These are phyloP conservation scores for Xenotilapia longispinis DNA, from an alignment of 2,113 vertebrate genomes.

Conservation along the genomic window DNA sequence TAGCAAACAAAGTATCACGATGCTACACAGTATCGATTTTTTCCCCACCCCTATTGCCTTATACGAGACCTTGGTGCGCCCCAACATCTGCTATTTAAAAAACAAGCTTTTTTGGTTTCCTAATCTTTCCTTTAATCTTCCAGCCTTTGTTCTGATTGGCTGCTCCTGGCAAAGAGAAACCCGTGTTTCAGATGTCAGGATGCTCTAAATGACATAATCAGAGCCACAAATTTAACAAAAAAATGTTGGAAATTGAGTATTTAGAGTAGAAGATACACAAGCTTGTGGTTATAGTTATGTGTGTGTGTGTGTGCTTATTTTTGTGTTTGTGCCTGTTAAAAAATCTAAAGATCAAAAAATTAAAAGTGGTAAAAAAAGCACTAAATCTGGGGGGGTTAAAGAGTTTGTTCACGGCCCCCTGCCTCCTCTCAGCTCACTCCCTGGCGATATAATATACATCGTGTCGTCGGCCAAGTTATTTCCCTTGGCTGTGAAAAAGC, in stretches of 20 bases:
- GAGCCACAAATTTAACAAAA: accelerated
- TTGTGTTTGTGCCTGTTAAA: not conserved
- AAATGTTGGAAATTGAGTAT: not conserved
- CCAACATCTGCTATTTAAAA: not conserved
- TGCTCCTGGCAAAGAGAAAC: not conserved
- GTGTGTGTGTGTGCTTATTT: not conserved
- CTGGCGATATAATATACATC: not conserved
- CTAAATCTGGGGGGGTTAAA: not conserved
- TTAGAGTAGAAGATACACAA: accelerated
- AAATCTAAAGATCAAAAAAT: not conserved
- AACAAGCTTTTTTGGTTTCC: not conserved
- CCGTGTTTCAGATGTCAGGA: accelerated
- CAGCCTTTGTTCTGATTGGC: not conserved
- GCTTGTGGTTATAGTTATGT: not conserved
- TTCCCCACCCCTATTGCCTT: not conserved
- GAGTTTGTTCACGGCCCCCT: not conserved
- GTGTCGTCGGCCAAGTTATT: not conserved
- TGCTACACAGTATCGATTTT: no score
- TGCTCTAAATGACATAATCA: not conserved
- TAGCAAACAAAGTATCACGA: no score
- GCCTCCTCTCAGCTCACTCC: not conserved
- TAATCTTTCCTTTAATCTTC: not conserved
- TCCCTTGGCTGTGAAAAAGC: constrained; percentile 1
- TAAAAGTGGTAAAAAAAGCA: not conserved
- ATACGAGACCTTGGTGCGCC: not conserved